These are phyloP conservation scores for Rhinophrynus dorsalis DNA, from an alignment of 2,797 vertebrate species.

Conservation along the genomic window DNA sequence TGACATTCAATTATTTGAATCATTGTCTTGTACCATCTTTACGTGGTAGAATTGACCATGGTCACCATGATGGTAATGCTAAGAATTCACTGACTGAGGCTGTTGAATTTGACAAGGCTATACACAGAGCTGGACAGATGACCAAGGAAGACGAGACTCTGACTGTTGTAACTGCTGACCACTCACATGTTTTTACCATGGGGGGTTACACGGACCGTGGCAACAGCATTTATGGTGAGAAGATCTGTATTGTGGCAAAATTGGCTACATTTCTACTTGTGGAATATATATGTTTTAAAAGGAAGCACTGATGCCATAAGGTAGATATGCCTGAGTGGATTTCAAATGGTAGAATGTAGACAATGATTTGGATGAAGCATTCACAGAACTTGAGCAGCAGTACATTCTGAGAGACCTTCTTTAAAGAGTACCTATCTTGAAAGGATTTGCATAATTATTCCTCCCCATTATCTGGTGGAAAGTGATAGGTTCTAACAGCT, in stretches of 20 bases:
- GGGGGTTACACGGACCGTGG: constrained; percentile 78
- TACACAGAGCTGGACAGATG: constrained; percentile 67
- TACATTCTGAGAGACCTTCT: too few relatives aligned
- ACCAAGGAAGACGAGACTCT: constrained; percentile 73
- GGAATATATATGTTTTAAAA: too few relatives aligned
- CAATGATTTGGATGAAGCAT: too few relatives aligned
- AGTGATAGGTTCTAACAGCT: too few relatives aligned
- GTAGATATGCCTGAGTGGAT: too few relatives aligned
- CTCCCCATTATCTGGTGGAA: too few relatives aligned
- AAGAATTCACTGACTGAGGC: constrained; percentile 76
- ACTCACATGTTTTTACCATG: constrained; percentile 81
- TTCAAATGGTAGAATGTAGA: too few relatives aligned
- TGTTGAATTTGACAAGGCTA: constrained; percentile 76
- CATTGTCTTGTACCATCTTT: background rate
- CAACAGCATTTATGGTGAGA: constrained; percentile 78
- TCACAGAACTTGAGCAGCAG: too few relatives aligned
- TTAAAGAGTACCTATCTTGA: too few relatives aligned
- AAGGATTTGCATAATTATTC: too few relatives aligned
- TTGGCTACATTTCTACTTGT: too few relatives aligned
- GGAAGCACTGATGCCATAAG: too few relatives aligned
- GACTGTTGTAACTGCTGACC: constrained; percentile 80
- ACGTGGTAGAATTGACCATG: constrained; percentile 83
- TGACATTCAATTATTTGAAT: background rate
- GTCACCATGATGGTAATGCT: constrained; percentile 77
- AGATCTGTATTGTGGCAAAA: background rate